Base-by-base conservation (phyloP, 2,888 invertebrate species). In the Tipula confusa region DNA sequence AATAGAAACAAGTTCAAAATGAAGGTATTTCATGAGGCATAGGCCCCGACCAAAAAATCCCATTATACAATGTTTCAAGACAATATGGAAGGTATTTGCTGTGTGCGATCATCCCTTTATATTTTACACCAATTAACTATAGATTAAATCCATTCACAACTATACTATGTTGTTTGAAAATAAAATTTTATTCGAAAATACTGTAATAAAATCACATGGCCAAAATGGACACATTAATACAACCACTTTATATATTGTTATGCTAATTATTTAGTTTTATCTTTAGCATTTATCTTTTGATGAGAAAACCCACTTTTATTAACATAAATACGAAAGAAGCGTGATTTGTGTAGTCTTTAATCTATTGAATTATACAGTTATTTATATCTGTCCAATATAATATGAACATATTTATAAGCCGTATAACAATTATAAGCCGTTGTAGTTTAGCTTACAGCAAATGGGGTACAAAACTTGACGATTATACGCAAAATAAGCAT, bases 301-400 rank as follows among this genome's bases (percentile, higher is more conserved):
- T 64, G 64, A 64, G 64, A 64, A 64, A 64, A 64, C 64, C 64
- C 64, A 64, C 64, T 64, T 64, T 64, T 64, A 24, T 24, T 64
- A n/a, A n/a, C 11, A 36, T 4, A 15, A 15, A 43, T 5, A 64
- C 64, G 64, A 24, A 7, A 24, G 24, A 24, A 18, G 11, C 24
- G 9, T 11, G 64, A 64, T 64, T 64, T 64, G 64, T 64, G 18
- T 64, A 64, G 64, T 9, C 64, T 43, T 43, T 7, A 15, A 3
- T 43, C 43, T 43, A 43, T 43, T 43, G 43, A 43, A 43, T 43
- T 43, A 64, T 18, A 64, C 64, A 64, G 64, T 18, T 43, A 64
- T 24, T 33, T 33, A 43, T 43, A 2, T 1, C 15, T 43, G 7
- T 43, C n/a, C n/a, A n/a, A 43, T 15, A 36, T 11, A 36, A 36